These are phyloP conservation scores for Zelleria hepariella DNA, from an alignment of 2,888 invertebrate genomes.

Conservation along the genomic window DNA sequence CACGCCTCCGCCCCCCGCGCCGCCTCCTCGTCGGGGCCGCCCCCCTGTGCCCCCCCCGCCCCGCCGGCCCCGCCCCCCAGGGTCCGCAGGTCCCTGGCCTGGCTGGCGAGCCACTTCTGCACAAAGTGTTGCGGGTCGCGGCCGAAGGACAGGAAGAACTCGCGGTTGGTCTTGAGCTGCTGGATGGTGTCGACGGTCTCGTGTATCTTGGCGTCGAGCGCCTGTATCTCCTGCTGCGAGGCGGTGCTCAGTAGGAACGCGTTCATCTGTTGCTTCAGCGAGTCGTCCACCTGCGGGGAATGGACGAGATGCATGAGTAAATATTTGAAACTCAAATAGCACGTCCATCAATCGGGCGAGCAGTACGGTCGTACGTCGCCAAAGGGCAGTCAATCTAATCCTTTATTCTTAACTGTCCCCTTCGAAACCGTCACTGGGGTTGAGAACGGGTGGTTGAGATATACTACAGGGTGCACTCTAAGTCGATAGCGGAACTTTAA, in stretches of 20 bases:
- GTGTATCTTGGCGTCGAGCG: constrained; percentile 95
- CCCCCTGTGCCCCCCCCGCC: constrained; percentile 31
- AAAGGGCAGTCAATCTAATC: no score
- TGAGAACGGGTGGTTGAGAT: no score
- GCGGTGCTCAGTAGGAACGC: constrained; percentile 95
- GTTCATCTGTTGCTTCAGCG: constrained; percentile 98
- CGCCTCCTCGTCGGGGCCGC: constrained; percentile 95
- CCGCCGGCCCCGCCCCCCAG: neutral
- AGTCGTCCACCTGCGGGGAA: constrained; percentile 98
- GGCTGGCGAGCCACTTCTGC: constrained; percentile 98
- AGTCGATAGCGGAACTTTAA: no score
- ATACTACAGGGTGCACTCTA: no score
- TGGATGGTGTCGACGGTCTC: constrained; percentile 99
- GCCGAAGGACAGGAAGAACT: constrained; percentile 98
- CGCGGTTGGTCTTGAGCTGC: constrained; percentile 96
- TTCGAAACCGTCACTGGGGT: no score
- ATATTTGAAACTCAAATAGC: no score
- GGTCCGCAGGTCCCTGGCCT: constrained; percentile 90
- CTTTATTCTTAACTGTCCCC: no score
- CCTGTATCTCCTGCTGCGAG: constrained; percentile 97
- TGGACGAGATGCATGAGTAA: no score
- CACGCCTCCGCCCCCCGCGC: constrained; percentile 97
- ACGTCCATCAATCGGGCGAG: no score
- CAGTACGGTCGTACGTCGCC: no score
- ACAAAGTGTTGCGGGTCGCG: constrained; percentile 99